Base-by-base conservation (phyloP, 2,888 invertebrate species). In the Rutpela maculata region DNA sequence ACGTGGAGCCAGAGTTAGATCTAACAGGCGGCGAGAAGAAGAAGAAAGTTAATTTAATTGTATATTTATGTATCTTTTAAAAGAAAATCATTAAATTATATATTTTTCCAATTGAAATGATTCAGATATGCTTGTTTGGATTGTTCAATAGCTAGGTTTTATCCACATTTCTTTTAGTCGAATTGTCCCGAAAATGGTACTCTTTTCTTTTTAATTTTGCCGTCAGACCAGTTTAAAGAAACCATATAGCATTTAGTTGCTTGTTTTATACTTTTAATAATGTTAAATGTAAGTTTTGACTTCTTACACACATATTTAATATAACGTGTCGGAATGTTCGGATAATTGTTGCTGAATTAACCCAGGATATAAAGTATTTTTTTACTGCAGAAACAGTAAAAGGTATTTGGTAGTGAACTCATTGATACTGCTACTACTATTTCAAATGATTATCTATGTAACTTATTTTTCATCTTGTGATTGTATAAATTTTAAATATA, bases 1-100 rank as follows among this genome's bases (percentile, higher is more conserved):
- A 83, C 90, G 92, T 89, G 88, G 87, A 15, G 87, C 85, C 11
- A 73, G 78, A 55, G 75, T 82, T 9, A 82, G 81, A 56, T 66
- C 78, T 10, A 73, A 56, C 22, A 78, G 82, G 38, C 76, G 82
- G 74, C 76, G 75, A 56, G 80, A 82, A 26, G 83, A 83, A 9
- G 83, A 84, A 17, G 81, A 82, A 35, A 78, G 76, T 78, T 74
- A 74, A 66, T 66, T 66, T 74, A 74, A 67, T 57, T 65, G 56
- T 65, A 18, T 70, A 60, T 70, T 70, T 70, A 70, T 70, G 43
- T 62, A 65, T 18, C 35, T 18, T 65, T 43, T 60, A 19, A n/a
- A 69, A 70, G n/a, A 18, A n/a, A 50, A 70, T 62, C 43, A 19
- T 65, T 18, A 63, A 31, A 35, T 35, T 17, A 26, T 43, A 70